Conservation (phyloP, 2,888 invertebrate genomes). For the Eupithecia subumbrata region DNA sequence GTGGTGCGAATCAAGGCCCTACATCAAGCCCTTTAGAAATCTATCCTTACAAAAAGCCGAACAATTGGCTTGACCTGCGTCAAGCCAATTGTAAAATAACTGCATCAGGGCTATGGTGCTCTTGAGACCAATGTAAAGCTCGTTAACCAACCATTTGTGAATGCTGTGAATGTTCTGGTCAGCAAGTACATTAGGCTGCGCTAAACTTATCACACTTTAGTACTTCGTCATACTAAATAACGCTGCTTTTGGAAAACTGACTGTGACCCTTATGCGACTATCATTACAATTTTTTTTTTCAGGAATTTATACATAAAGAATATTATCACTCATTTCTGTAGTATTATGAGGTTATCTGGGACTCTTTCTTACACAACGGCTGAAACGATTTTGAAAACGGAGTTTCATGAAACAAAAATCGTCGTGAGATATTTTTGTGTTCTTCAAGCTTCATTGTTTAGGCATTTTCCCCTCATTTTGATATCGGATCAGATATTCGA, state of each 20-base stretch:
- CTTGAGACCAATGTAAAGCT: conserved; percentile 6
- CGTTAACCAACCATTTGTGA: not conserved
- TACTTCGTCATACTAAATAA: not conserved
- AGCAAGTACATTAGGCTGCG: not conserved
- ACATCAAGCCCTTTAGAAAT: conserved; percentile 13
- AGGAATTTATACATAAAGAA: no score
- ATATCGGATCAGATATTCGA: not conserved
- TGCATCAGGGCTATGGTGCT: not conserved
- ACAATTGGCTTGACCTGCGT: no score
- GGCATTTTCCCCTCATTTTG: not conserved
- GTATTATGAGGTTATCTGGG: not conserved
- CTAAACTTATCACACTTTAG: not conserved
- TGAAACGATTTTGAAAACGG: not conserved
- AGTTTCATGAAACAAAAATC: not conserved
- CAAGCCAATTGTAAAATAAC: conserved; percentile 33
- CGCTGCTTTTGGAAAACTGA: not conserved
- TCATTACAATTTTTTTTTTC: not conserved
- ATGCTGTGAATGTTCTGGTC: not conserved
- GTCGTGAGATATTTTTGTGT: not conserved
- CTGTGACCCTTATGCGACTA: not conserved
- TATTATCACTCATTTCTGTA: not conserved
- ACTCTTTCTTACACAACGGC: not conserved
- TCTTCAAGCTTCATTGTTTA: not conserved
- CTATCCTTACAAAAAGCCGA: conserved; percentile 21
- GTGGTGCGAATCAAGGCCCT: conserved; percentile 19